phyloP scores from a whole-genome alignment of 2,888 invertebrate species.

The Clepsis dumicolana region DNA sequence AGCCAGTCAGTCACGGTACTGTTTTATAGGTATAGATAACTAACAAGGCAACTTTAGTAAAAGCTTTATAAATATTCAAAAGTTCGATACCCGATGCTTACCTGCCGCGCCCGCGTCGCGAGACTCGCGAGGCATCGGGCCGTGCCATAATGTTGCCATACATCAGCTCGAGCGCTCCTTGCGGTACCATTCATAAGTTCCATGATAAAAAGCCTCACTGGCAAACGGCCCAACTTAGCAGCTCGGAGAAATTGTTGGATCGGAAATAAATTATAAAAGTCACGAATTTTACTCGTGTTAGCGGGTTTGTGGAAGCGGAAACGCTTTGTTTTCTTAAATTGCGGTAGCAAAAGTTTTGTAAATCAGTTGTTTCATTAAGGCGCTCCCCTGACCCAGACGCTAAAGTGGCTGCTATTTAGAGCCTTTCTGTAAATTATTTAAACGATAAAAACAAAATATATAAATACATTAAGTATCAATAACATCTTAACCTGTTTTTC shows the following conservation, averaged over 20 bases:
- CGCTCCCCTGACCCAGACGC: too few species aligned
- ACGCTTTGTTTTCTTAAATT: neutral
- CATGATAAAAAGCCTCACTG: conserved; percentile 53
- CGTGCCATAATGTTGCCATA: conserved; percentile 56
- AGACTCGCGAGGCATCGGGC: conserved; percentile 50
- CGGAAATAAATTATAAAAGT: conserved; percentile 26
- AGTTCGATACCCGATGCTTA: conserved; percentile 8
- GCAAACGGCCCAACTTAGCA: conserved; percentile 46
- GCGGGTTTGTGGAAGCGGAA: neutral
- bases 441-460: too few species aligned
- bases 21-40: too few species aligned
- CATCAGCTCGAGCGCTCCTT: conserved; percentile 60
- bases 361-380: too few species aligned
- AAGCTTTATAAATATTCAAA: conserved; percentile 9
- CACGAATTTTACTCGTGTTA: neutral
- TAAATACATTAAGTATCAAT: too few species aligned
- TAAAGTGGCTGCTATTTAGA: too few species aligned
- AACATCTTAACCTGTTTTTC: too few species aligned
- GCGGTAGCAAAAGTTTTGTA: too few species aligned
- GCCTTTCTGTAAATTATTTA: too few species aligned
- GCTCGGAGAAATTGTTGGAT: conserved; percentile 52
- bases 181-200: conserved; percentile 60
- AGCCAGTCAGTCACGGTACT: too few species aligned
- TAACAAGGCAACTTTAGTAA: too few species aligned
- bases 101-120: conserved; percentile 11